Evolutionary conservation across 2,797 vertebrate species (phyloP), one percentile per base, ranked within the genome.

Genomic region (Spinus pinus): DNA sequence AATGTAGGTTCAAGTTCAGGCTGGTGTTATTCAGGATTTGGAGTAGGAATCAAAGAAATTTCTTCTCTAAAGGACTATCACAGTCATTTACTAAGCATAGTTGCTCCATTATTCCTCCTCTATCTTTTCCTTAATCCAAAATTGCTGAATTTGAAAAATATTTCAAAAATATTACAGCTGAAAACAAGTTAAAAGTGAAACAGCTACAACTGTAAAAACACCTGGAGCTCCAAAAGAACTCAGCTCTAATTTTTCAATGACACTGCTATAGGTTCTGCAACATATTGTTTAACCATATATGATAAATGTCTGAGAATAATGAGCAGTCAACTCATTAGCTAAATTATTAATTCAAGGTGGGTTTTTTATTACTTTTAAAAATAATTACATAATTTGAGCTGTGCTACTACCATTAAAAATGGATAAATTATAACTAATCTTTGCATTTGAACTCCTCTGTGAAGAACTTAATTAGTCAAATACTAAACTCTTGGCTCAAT

Each of bases 331-430:
- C 2, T 37, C 9, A 31, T 44, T 67, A 39, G 8, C 22, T n/a
- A 23, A 22, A 18, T 37, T 44, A 65, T 15, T 60, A 44, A 35
- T 35, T 74, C 19, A 28, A 31, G 8, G 8, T 19, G 24, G 3
- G 0, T 1, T 25, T 27, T 19, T 16, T 1, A 35, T 47, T 60
- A 20, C 37, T 42, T 58, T 51, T 9, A 5, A 3, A 49, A 49
- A n/a, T 39, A 81, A 37, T 65, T 47, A 9, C 2, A 8, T 51
- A 3, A 66, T 61, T 75, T 70, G 31, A 16, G 3, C 8, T 61
- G 23, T 37, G 10, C 14, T 64, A 18, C 6, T 8, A 27, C 23
- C 4, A 21, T 64, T 67, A 15, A 24, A 20, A 44, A 3, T 46
- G 20, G 27, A 60, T 7, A 82, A 81, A 73, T 37, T 21, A 14